phyloP scores from a whole-genome alignment of 2,888 invertebrate species.

The Carcina quercana region DNA sequence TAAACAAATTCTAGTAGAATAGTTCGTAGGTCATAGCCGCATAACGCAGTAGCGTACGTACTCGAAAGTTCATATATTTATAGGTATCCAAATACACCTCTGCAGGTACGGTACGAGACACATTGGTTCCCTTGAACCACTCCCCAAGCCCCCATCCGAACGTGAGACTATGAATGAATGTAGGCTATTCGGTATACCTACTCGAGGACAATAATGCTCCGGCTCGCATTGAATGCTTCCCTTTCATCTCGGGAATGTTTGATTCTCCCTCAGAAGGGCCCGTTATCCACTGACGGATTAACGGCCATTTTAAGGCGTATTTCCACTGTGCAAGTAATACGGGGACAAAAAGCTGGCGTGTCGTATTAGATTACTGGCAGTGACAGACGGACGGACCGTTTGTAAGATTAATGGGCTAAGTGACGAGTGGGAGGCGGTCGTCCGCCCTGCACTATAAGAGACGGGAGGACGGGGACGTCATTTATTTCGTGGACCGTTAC shows the following conservation, averaged over 20 bases:
- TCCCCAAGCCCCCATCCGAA: background rate
- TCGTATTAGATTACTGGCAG: slow-evolving; percentile 71
- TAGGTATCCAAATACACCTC: too few species aligned
- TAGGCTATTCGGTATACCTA: slow-evolving; percentile 5
- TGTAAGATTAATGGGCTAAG: slow-evolving; percentile 68
- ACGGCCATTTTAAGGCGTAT: slow-evolving; percentile 54
- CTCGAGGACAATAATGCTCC: slow-evolving; percentile 6
- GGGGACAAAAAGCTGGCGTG: slow-evolving; percentile 69
- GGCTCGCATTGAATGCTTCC: slow-evolving; percentile 25
- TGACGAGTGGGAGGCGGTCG: slow-evolving; percentile 62
- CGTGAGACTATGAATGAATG: slow-evolving; percentile 7
- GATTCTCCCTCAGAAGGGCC: slow-evolving; percentile 45
- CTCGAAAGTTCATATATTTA: too few species aligned
- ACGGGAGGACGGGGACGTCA: slow-evolving; percentile 41
- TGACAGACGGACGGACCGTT: slow-evolving; percentile 66
- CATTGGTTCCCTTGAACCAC: too few species aligned
- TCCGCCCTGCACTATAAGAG: slow-evolving; percentile 33
- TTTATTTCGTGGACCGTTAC: slow-evolving; percentile 50
- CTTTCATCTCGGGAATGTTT: slow-evolving; percentile 39
- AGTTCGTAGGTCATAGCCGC: too few species aligned
- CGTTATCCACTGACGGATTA: slow-evolving; percentile 54
- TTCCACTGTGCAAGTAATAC: slow-evolving; percentile 57
- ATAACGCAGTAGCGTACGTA: too few species aligned
- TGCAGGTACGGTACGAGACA: too few species aligned
- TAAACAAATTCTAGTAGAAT: too few species aligned